These are phyloP conservation scores for Archips xylosteana DNA, from an alignment of 2,888 invertebrate species.

Conservation along the genomic window DNA sequence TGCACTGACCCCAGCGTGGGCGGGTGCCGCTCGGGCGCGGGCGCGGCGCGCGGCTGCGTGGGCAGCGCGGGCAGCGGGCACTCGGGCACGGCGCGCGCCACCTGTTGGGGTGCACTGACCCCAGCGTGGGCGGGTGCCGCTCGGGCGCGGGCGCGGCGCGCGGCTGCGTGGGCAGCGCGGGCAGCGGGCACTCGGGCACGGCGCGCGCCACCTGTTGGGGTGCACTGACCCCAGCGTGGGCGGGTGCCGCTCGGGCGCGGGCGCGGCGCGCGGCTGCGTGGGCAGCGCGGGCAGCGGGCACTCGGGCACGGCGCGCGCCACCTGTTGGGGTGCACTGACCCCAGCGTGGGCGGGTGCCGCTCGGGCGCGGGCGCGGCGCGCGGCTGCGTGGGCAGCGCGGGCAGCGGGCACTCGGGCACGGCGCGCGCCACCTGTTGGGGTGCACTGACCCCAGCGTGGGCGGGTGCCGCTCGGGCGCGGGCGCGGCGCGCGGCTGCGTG, in stretches of 20 bases:
- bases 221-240: conserved; percentile 63
- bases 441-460: conserved; percentile 63
- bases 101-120: conserved; percentile 50
- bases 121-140: conserved; percentile 60
- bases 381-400: conserved; percentile 55
- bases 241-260: conserved; percentile 49
- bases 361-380: conserved; percentile 46
- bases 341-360: conserved; percentile 60
- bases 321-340: conserved; percentile 50
- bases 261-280: conserved; percentile 46
- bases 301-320: conserved; percentile 87
- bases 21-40: conserved; percentile 49
- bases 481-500: conserved; percentile 46
- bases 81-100: conserved; percentile 87
- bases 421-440: conserved; percentile 86
- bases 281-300: conserved; percentile 78
- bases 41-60: conserved; percentile 46
- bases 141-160: conserved; percentile 46
- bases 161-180: conserved; percentile 55
- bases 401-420: conserved; percentile 86
- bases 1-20: conserved; percentile 63
- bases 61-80: conserved; percentile 78
- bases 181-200: conserved; percentile 86
- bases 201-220: conserved; percentile 86
- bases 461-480: conserved; percentile 49